Evolutionary conservation across 2,113 vertebrate species (phyloP).

Genomic region (Calcarius ornatus): DNA sequence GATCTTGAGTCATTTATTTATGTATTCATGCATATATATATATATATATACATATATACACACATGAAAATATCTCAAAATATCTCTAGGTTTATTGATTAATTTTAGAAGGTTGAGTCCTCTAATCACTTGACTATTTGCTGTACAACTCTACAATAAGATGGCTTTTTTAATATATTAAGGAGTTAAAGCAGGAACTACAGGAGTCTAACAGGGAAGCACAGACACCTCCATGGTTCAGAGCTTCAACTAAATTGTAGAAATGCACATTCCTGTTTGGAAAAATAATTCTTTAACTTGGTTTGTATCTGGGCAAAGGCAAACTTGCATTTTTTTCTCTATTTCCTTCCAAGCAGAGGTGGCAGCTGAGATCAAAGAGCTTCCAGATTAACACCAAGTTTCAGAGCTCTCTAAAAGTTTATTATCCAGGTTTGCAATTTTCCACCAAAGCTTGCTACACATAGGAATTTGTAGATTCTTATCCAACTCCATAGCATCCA

Average conservation of each 20-base stretch:
- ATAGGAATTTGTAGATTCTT: neutral
- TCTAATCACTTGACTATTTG: neutral
- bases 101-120: neutral
- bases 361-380: neutral
- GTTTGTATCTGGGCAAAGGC: neutral
- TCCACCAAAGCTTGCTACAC: neutral
- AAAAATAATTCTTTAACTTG: neutral
- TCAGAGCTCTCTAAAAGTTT: neutral
- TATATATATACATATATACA: too few relatives aligned
- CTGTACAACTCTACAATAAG: neutral
- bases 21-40: neutral
- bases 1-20: neutral
- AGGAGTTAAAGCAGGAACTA: neutral
- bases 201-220: neutral
- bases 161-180: neutral
- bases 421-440: neutral
- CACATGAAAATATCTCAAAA: neutral
- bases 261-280: neutral
- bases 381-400: neutral
- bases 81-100: neutral
- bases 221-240: neutral
- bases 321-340: neutral
- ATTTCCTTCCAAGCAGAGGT: neutral
- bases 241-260: neutral
- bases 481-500: neutral